These are phyloP conservation scores for Perca flavescens DNA, from an alignment of 2,113 vertebrate species.

Conservation along the genomic window DNA sequence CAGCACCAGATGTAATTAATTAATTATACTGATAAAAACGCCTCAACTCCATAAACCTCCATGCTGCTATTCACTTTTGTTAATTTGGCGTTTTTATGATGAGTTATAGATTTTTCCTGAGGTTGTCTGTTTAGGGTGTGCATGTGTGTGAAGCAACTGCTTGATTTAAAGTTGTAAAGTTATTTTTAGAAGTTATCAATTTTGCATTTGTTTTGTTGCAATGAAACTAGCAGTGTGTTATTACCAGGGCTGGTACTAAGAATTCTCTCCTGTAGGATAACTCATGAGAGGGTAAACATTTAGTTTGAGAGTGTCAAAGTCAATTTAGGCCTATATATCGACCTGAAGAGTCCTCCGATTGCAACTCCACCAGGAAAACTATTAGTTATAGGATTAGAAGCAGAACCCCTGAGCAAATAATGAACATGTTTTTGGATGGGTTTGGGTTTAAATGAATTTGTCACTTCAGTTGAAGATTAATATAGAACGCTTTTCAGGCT, in stretches of 20 bases:
- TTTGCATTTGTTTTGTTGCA: constrained; percentile 25
- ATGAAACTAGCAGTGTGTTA: background rate
- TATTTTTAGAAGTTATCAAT: constrained; percentile 23
- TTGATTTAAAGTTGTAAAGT: constrained; percentile 27
- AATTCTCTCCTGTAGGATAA: constrained; percentile 3
- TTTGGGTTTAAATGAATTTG: constrained; percentile 29
- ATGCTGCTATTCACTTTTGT: constrained; percentile 71
- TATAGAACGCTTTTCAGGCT: background rate
- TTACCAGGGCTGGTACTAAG: constrained; percentile 4
- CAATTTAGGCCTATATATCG: background rate
- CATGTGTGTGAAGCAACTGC: constrained; percentile 37
- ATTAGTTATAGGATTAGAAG: background rate
- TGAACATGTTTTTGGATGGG: background rate
- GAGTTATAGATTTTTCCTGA: constrained; percentile 57
- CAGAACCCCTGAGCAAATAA: constrained; percentile 12
- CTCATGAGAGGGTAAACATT: constrained; percentile 11
- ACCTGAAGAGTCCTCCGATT: background rate
- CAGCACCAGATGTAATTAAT: constrained; percentile 86
- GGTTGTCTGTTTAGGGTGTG: constrained; percentile 34
- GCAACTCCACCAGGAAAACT: background rate
- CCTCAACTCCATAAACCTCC: constrained; percentile 68
- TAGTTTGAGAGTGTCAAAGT: background rate
- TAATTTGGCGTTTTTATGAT: constrained; percentile 72
- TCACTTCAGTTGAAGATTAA: constrained; percentile 6
- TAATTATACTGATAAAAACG: constrained; percentile 84